phyloP scores from a whole-genome alignment of 2,797 vertebrate species.

The Brachyalestes nurse region DNA sequence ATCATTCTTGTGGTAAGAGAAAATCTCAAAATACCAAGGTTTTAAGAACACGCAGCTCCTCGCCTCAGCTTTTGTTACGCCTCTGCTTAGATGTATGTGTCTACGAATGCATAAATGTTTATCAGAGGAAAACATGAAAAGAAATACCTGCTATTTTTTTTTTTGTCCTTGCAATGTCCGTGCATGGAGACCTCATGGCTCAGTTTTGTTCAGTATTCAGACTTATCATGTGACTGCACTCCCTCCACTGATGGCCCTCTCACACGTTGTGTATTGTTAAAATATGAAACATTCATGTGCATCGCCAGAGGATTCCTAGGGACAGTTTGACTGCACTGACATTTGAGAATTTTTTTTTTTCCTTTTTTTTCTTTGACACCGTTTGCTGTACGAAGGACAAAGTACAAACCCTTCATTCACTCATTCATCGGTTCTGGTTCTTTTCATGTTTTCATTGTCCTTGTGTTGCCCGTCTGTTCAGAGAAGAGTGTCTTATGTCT shows the following conservation, averaged over 20 bases:
- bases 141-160: no score
- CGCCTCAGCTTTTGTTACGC: not conserved
- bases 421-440: conserved; percentile 42
- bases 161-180: conserved; percentile 2
- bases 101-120: not conserved
- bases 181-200: not conserved
- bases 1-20: not conserved
- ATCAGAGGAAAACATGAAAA: not conserved
- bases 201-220: conserved; percentile 12
- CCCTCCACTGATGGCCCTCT: not conserved
- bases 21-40: not conserved
- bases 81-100: not conserved
- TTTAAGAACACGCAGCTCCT: not conserved
- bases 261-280: not conserved
- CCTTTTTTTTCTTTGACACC: conserved; percentile 3
- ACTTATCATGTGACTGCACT: not conserved
- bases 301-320: conserved; percentile 29
- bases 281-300: not conserved
- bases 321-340: conserved; percentile 51
- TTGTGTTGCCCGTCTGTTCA: conserved; percentile 46
- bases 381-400: conserved; percentile 1
- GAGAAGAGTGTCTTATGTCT: conserved; percentile 42
- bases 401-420: conserved; percentile 6
- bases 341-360: conserved; percentile 17
- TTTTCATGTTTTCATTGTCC: conserved; percentile 23